Base-by-base conservation (phyloP, 2,113 vertebrate species). In the Microtus ochrogaster region DNA sequence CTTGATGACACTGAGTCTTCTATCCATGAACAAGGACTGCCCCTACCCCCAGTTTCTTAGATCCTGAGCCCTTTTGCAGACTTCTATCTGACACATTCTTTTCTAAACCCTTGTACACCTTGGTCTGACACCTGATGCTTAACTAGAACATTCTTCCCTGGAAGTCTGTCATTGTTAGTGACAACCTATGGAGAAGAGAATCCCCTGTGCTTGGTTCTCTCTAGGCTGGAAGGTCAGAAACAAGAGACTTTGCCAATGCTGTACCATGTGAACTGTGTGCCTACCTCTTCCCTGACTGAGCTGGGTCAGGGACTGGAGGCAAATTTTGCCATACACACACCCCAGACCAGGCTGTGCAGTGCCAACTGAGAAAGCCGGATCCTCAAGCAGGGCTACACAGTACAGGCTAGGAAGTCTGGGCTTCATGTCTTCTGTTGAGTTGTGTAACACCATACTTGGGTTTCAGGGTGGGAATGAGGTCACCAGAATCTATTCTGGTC, bases 391-490 rank as follows among this genome's bases (percentile, higher is more conserved):
- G 28, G 49, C 55, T 19, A 13, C 21, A 13, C 8, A 44, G 39
- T 74, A 52, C 9, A 49, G 66, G 41, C 39, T 65, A 44, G 14
- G 55, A 28, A 28, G 26, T 55, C 22, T 41, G 41, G 65, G 65
- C 6, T 24, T 21, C 17, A 2, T 10, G 24, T 36, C 13, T 9
- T 33, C 55, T 22, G 8, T 33, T 49, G 24, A 47, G 52, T 17
- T 24, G 5, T 21, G 1, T 2, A 52, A 39, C 11, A 24, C 12
- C 4, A 33, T 8, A 0, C 26, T 66, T 39, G 22, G 24, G 36
- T 14, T 52, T 16, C 33, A 30, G 58, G 36, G 16, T 92, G 41
- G 58, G 44, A 52, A 28, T 52, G 11, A 65, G 19, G 19, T 70
- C 7, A 49, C 21, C 44, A 6, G 47, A 68, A 33, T 49, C 30